phyloP scores from a whole-genome alignment of 1,140 invertebrate species.

The Neodiprion lecontei region DNA sequence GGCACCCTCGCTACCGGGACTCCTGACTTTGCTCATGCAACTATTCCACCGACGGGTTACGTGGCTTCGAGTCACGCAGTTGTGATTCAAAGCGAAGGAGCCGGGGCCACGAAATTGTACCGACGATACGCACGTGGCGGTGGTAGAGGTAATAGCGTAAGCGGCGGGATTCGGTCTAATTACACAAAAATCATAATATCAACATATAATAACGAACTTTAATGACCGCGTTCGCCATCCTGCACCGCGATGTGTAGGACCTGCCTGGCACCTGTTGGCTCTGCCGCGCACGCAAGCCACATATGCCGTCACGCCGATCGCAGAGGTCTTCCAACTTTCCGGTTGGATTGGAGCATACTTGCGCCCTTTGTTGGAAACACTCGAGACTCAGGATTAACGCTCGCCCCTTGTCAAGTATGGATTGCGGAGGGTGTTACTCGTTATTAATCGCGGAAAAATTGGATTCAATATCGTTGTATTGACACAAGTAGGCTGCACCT shows the following conservation, averaged over 20 bases:
- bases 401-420: not conserved
- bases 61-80: no score
- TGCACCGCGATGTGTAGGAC: not conserved
- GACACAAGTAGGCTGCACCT: no score
- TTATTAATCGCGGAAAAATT: no score
- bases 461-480: no score
- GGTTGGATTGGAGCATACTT: not conserved
- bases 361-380: not conserved
- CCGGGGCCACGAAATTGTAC: no score
- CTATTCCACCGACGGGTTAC: not conserved
- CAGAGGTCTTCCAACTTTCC: not conserved
- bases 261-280: conserved; percentile 4
- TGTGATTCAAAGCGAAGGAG: no score
- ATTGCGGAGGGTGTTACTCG: no score
- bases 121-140: not conserved
- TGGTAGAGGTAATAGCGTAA: not conserved
- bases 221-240: not conserved
- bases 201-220: not conserved
- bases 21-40: not conserved
- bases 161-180: not conserved
- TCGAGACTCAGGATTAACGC: not conserved
- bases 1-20: not conserved
- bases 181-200: not conserved
- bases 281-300: conserved; percentile 25
- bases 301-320: conserved; percentile 19